Base-by-base conservation (phyloP, 2,888 invertebrate genomes). In the Serrognathus titanus region DNA sequence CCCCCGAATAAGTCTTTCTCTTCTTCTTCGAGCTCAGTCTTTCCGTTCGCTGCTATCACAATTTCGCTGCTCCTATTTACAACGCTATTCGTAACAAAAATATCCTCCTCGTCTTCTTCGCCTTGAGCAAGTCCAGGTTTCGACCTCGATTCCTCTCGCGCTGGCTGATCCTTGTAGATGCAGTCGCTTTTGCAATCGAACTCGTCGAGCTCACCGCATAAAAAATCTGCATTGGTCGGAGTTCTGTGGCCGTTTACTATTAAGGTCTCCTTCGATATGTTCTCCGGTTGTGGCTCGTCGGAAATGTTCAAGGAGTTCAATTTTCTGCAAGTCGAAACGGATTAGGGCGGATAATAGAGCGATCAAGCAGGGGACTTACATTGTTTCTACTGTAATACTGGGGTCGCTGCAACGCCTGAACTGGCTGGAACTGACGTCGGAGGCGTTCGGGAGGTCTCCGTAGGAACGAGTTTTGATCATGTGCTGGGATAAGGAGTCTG, bases 391-490 rank as follows among this genome's bases (percentile, higher is more conserved):
- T 37, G 85, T 84, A 71, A 94, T 83, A 77, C 85, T 93, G 39
- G 94, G 93, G 78, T 94, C 94, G 76, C 94, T 94, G 64, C 88
- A 88, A 61, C 94, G 82, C 56, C 94, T 80, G 63, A 87, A 87
- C 6, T 67, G 65, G 67, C 71, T 68, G n/a, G 72, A 73, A 53
- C 79, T 75, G 48, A 78, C 78, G 72, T 85, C 85, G 31, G 84
- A 84, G 55, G 86, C 87, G 58, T 82, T 85, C 63, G 88, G 81
- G 55, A 94, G 79, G 76, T 94, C 91, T 62, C 92, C 93, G 75
- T 90, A 93, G 0, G 94, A 94, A 67, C 92, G 82, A 16, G 93
- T 92, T 74, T 93, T 93, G 0, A 86, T 87, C 86, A 90, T 86
- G 59, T 71, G 69, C 46, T 69, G 66, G 1, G 71, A 66, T 36